Base-by-base conservation (phyloP, 2,113 vertebrate species). In the Grammomys surdaster region DNA sequence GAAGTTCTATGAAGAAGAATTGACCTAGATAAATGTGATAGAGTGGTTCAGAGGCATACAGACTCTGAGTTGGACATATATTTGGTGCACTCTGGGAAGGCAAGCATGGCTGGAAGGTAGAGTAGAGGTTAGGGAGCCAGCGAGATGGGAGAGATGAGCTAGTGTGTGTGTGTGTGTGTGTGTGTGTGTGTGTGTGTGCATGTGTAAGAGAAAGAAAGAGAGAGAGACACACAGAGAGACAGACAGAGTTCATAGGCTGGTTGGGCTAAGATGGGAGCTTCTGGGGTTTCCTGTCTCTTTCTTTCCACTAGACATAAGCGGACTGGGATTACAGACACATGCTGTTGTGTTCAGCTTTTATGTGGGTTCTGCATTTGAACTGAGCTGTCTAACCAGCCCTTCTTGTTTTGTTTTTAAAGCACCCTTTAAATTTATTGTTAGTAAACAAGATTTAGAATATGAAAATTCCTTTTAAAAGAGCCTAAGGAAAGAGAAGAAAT, bases 351-450 rank as follows among this genome's bases (percentile, higher is more conserved):
- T 43, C 40, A 86, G 40, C 26, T 67, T 65, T 67, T 22, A n/a
- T 60, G 63, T 67, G 43, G 43, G 10, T 6, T 48, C 43, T 86
- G 28, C 63, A 13, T 48, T 67, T 48, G 43, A 67, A 36, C 63
- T 12, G 84, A 86, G 43, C 43, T 48, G 16, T 28, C 63, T 86
- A 67, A 46, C 28, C 28, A 67, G 28, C 28, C 11, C 26, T 67
- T 67, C 43, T 48, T 48, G 10, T 36, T 67, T 48, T 36, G 40
- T 67, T 48, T 46, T 97, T 56, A 85, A 89, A 91, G 97, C 94
- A 96, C 97, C 91, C 92, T 95, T 98, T 56, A 97, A 98, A 97
- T 98, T 95, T 98, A 70, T 56, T 82, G 96, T 89, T 96, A 94
- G 90, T 97, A 97, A 98, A 93, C 70, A 97, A 88, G 95, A 97